Percentiles rank a stretch among this genome's conserved stretches.
Evolutionary conservation across 2,888 invertebrate genomes (phyloP).

Genomic region (Copidosoma aretas): DNA sequence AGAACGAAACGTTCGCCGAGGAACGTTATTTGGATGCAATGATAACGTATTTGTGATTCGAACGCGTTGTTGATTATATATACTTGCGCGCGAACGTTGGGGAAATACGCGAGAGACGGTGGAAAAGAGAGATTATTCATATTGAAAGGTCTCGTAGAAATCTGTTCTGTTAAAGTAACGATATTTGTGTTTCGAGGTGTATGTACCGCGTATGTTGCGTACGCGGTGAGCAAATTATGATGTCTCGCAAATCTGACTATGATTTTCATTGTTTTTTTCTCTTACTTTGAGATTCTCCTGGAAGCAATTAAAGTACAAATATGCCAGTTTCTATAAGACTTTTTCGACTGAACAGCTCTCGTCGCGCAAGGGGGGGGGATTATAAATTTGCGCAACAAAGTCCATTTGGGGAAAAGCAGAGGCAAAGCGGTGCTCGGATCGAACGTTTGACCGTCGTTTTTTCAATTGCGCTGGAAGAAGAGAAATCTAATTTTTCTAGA

Average conservation of each 20-base stretch:
- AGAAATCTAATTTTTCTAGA: background rate
- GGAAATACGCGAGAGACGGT: too few species aligned
- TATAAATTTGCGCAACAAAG: conserved; percentile 36
- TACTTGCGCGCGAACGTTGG: too few species aligned
- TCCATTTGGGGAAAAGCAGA: background rate
- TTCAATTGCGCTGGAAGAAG: background rate
- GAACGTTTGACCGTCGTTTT: background rate
- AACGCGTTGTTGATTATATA: too few species aligned
- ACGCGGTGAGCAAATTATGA: background rate
- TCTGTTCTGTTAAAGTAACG: too few species aligned
- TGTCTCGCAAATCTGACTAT: background rate
- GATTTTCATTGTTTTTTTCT: background rate
- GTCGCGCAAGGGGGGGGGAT: conserved; percentile 24
- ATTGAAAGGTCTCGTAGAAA: conserved; percentile 31
- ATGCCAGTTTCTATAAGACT: conserved; percentile 27
- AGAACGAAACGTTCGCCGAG: conserved; percentile 9
- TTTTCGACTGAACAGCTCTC: conserved; percentile 25
- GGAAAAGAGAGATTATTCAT: conserved; percentile 12
- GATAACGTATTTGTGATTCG: too few species aligned
- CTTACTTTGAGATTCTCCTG: background rate
- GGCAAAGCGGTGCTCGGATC: background rate
- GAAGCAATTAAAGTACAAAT: background rate
- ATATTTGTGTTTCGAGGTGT: background rate
- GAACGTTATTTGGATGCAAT: background rate
- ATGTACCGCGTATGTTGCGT: background rate